These are phyloP conservation scores for Sigmodon hispidus DNA, from an alignment of 2,113 vertebrate species.

Conservation along the genomic window DNA sequence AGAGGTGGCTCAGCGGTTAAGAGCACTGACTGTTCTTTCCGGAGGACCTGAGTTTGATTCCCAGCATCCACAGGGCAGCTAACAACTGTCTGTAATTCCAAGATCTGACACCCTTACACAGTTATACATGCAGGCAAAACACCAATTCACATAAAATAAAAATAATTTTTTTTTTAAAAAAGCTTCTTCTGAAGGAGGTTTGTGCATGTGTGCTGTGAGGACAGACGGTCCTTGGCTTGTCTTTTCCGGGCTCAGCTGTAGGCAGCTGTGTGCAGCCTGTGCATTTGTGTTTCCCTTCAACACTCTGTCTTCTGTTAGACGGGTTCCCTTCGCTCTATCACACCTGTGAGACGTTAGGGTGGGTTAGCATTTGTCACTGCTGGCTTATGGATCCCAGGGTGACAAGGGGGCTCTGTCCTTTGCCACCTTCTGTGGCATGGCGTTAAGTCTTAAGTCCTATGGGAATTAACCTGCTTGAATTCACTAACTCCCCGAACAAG, in stretches of 20 bases:
- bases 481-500: background rate
- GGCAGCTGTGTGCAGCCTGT: background rate
- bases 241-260: background rate
- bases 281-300: background rate
- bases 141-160: too few relatives aligned
- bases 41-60: too few relatives aligned
- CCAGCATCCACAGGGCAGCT: too few relatives aligned
- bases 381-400: background rate
- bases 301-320: background rate
- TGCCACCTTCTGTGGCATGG: background rate
- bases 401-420: background rate
- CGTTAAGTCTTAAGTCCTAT: background rate
- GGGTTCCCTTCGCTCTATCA: background rate
- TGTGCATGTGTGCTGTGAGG: background rate
- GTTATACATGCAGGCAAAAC: too few relatives aligned
- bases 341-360: background rate
- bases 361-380: background rate
- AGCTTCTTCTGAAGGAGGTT: background rate
- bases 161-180: too few relatives aligned
- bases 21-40: too few relatives aligned
- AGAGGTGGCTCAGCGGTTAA: too few relatives aligned
- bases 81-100: too few relatives aligned
- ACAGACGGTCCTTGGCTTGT: background rate
- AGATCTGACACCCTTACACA: too few relatives aligned
- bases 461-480: slow-evolving; percentile 6